Base-by-base conservation (phyloP, 30 jellyfish, hydroid and myxozoan genomes). In the Mastigias papua region DNA sequence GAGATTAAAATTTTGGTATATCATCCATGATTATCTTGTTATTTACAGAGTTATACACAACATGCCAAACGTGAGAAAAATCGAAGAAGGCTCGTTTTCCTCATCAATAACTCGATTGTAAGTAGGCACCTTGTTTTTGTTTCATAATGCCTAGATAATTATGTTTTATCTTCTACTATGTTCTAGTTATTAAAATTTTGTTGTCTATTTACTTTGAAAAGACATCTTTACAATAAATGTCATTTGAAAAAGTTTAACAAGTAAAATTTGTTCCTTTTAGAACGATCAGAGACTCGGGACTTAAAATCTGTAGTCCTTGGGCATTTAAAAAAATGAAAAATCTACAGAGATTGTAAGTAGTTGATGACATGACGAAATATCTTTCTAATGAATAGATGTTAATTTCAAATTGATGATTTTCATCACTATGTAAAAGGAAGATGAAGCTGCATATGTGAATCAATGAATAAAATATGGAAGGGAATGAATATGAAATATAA, bases 251-350 rank as follows among this genome's bases (percentile, higher is more conserved):
- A 4, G 13, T 4, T 42, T 15, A 8, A 4, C 13, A 8, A 42
- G 7, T 15, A 15, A 42, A 42, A 15, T 8, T 42, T 42, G 13
- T 42, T n/a, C n/a, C 13, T 42, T 42, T 8, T 67, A 89, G 97
- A 85, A 68, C n/a, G 60, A 73, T 89, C 16, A 26, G 93, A 32
- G 54, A 73, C 51, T 79, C 97, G 16, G 89, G 89, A 8, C 35
- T 89, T 68, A 66, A 81, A 34, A 48, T 29, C 4, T 79, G 79
- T 29, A 19, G 80, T 89, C 27, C 93, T 79, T 34, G 93, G 85
- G 97, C 93, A 23, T 89, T 89, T 64, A 34, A 28, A 61, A 76
- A 87, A 26, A 31, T 87, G 64, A 76, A 35, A 76, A 48, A 62
- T 35, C 78, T 87, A 16, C 27, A 16, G 0, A 57, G 42, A 13